Evolutionary conservation across 1,140 invertebrate species (phyloP), one percentile per base, ranked within the genome.

Genomic region (Drosophila arizonae): DNA sequence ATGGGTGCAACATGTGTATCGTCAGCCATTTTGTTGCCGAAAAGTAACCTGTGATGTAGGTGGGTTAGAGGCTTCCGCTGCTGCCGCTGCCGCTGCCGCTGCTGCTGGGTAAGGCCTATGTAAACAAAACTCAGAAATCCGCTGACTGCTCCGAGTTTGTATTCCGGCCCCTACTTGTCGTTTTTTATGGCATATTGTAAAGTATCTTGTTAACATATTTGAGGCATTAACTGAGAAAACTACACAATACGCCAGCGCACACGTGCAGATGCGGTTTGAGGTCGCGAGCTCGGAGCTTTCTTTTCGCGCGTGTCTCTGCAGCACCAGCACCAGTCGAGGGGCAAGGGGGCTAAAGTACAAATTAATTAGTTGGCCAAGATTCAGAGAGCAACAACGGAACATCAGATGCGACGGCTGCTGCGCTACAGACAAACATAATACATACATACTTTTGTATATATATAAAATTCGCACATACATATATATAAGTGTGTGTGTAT

Each of bases 181-280:
- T 74, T 67, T 77, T 85, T 85, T 78, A 85, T 86, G 77, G 71
- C 75, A 78, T 75, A 85, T 85, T 85, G 81, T 85, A 81, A 85
- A 85, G 67, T 67, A 75, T 80, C 81, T 78, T 85, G 81, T 85
- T 85, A 85, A 85, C 81, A 85, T 85, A 81, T 81, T 85, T 78
- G 74, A 57, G 61, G 79, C 77, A 85, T 85, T 85, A 84, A 79
- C 62, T 68, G 46, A 66, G 65, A 74, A 71, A 84, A 84, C 80
- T 84, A 84, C 69, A 78, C 24, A 63, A 52, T 61, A 39, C 10
- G 4, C 0, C 61, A 72, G 39, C 69, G 41, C 33, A 65, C 61
- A 69, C 58, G 71, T 69, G 57, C 63, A 41, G 28, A 36, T 10
- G 55, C 58, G 43, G 24, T 15, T 39, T 39, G 30, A 33, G 45